phyloP scores from a whole-genome alignment of 2,113 vertebrate genomes.

The Melierax canorus region DNA sequence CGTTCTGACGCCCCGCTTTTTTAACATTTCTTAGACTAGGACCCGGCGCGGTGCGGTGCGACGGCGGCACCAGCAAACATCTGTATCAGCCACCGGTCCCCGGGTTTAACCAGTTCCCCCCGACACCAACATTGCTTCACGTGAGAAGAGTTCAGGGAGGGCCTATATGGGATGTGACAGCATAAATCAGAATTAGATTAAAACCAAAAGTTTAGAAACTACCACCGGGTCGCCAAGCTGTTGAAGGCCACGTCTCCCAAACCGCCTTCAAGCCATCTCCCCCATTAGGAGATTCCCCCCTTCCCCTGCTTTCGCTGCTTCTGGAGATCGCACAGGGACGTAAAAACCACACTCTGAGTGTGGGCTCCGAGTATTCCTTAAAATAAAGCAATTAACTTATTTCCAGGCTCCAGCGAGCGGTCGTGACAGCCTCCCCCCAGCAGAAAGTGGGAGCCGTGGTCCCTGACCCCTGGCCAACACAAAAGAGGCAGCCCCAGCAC shows the following conservation, averaged over 20 bases:
- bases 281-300: not conserved
- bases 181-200: constrained; percentile 60
- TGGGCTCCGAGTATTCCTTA: constrained; percentile 14
- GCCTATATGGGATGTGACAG: constrained; percentile 53
- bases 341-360: not conserved
- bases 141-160: constrained; percentile 23
- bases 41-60: not conserved
- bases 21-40: not conserved
- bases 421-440: constrained; percentile 75
- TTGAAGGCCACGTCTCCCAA: constrained; percentile 61
- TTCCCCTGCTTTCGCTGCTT: not conserved
- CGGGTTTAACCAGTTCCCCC: not conserved
- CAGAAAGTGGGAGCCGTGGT: constrained; percentile 69
- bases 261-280: constrained; percentile 48
- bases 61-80: constrained; percentile 18
- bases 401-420: constrained; percentile 78
- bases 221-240: constrained; percentile 8
- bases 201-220: constrained; percentile 70
- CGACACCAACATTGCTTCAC: constrained; percentile 47
- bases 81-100: constrained; percentile 31
- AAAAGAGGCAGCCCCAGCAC: constrained; percentile 75
- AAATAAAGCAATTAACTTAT: constrained; percentile 90
- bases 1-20: not conserved
- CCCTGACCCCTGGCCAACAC: constrained; percentile 69
- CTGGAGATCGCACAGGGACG: not conserved